phyloP scores from a whole-genome alignment of 2,113 vertebrate genomes.

The Pluvialis apricaria region DNA sequence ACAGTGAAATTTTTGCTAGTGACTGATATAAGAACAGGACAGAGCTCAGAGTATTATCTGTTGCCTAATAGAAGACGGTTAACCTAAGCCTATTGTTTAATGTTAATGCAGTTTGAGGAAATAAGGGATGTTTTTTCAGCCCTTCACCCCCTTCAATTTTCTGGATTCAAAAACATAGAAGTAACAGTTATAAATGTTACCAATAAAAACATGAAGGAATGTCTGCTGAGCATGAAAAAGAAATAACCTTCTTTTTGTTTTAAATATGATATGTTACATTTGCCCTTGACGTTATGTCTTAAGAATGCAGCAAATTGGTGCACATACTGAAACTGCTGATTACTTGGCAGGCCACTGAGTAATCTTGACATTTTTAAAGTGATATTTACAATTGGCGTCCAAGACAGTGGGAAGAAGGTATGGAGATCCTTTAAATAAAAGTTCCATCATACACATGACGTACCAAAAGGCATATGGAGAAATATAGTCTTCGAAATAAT shows the following conservation, averaged over 20 bases:
- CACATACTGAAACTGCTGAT: background rate
- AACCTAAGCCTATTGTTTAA: constrained; percentile 12
- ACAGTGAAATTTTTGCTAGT: background rate
- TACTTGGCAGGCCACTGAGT: constrained; percentile 4
- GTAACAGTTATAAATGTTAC: constrained; percentile 5
- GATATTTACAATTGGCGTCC: background rate
- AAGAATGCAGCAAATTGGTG: constrained; percentile 46
- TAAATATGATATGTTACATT: constrained; percentile 41
- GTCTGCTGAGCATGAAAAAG: constrained; percentile 22
- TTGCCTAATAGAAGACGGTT: background rate
- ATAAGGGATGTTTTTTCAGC: background rate
- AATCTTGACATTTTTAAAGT: background rate
- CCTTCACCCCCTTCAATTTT: background rate
- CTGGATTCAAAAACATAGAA: background rate
- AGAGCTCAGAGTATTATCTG: background rate
- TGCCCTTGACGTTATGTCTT: constrained; percentile 17
- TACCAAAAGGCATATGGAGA: background rate
- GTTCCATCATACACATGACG: background rate
- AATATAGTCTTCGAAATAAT: background rate
- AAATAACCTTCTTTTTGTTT: background rate
- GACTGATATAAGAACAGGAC: background rate
- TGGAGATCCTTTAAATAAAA: background rate
- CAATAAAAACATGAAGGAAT: constrained; percentile 29
- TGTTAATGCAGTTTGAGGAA: background rate
- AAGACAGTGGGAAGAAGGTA: background rate